Conservation (phyloP, 1,140 invertebrate species). For the Himalopsyche phryganea region DNA sequence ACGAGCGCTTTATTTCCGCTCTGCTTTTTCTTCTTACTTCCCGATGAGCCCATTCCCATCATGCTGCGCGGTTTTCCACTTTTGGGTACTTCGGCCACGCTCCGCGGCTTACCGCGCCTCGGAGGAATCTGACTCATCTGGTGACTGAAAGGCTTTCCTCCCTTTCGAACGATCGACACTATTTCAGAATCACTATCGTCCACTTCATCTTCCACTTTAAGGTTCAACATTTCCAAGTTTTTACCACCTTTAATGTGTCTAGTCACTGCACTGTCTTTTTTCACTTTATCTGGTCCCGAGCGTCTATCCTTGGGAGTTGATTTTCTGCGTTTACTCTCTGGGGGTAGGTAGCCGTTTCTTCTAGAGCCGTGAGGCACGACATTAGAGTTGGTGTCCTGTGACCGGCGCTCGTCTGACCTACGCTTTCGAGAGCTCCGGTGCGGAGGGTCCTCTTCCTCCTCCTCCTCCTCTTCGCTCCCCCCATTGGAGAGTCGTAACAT, state of each 20-base stretch:
- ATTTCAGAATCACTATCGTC: neutral
- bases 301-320: neutral
- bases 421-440: constrained; percentile 34
- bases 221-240: constrained; percentile 51
- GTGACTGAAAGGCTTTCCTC: constrained; percentile 53
- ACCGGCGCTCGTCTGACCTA: constrained; percentile 13
- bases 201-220: constrained; percentile 37
- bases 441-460: constrained; percentile 17
- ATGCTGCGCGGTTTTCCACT: constrained; percentile 52
- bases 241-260: constrained; percentile 49
- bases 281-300: constrained; percentile 39
- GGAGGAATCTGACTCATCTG: constrained; percentile 54
- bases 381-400: constrained; percentile 10
- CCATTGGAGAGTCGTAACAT: constrained; percentile 39
- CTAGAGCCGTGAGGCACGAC: neutral
- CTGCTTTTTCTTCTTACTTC: neutral
- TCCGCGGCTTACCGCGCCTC: constrained; percentile 46
- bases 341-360: constrained; percentile 42
- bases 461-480: constrained; percentile 15
- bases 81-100: constrained; percentile 44
- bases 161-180: constrained; percentile 34
- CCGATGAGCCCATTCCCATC: constrained; percentile 46
- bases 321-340: constrained; percentile 38
- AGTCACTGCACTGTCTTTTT: constrained; percentile 40
- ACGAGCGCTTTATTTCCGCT: constrained; percentile 12